Evolutionary conservation across 2,797 vertebrate genomes (phyloP).

Genomic region (Euthynnus affinis): DNA sequence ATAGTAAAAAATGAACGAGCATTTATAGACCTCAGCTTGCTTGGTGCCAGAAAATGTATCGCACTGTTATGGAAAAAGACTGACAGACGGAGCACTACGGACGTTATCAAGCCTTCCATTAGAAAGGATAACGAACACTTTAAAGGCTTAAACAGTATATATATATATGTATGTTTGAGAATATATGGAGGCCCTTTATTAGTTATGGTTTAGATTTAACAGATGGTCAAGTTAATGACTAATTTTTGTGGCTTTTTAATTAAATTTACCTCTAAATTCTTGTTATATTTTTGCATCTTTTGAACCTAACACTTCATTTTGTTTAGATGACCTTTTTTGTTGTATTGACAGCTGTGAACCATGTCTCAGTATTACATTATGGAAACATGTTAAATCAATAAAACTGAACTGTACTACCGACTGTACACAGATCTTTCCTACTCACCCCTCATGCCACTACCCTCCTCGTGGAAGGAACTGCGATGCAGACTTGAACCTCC

Average conservation of each 20-base stretch:
- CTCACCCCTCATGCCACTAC: constrained; percentile 99
- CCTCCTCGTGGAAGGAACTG: constrained; percentile 98
- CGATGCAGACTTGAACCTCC: constrained; percentile 85
- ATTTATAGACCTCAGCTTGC: constrained; percentile 1
- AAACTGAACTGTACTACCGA: neutral
- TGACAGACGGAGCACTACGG: neutral
- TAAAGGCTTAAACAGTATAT: constrained; percentile 1
- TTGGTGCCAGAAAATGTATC: neutral
- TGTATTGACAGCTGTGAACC: too few species aligned
- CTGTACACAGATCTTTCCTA: constrained; percentile 49
- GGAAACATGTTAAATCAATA: neutral
- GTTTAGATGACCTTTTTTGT: too few species aligned
- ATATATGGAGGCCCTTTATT: neutral
- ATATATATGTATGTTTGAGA: neutral
- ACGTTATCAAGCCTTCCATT: neutral
- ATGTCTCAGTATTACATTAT: neutral
- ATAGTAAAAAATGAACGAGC: neutral
- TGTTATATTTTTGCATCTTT: too few species aligned
- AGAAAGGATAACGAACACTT: neutral
- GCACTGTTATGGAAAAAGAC: constrained; percentile 7
- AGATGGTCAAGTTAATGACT: neutral
- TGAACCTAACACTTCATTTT: too few species aligned
- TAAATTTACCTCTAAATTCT: too few species aligned
- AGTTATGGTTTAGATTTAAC: neutral
- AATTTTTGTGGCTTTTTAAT: neutral